Base-by-base conservation (phyloP, 1,140 invertebrate species). In the Bombus impatiens region DNA sequence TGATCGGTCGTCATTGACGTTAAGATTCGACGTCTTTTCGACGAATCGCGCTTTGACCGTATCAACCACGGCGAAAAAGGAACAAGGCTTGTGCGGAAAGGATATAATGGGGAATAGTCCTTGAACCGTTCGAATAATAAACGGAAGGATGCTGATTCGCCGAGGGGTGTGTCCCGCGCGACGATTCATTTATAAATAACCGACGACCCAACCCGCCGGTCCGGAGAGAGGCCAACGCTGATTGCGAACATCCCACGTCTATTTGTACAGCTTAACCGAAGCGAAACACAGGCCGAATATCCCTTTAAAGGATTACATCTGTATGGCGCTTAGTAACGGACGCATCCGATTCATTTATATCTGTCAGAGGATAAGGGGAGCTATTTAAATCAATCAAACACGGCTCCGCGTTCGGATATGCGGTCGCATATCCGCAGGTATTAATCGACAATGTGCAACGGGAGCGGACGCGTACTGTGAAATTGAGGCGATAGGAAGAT, bases 191-290 rank as follows among this genome's bases (percentile, higher is more conserved):
- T 93, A 90, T 91, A 92, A 93, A 93, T 93, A 90, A 90, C 86
- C 84, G 75, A 62, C 82, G 78, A 87, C 80, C 78, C 80, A 72
- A 83, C 79, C 86, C n/a, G 74, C 67, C 47, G 47, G 18, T 53
- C 18, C 47, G 47, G 32, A 77, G 87, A 91, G 88, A 87, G 84
- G 90, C 86, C 89, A 90, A 88, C 89, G 88, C 92, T 94, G 93
- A 94, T 94, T 94, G 93, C 92, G 90, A 93, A 91, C 92, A 93
- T 94, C 91, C 92, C 93, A 90, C 92, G 89, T 91, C 92, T 94
- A 94, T 95, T 95, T 95, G 92, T 94, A 94, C 91, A 93, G 93
- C 93, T 95, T 93, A 94, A 94, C 93, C 92, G 92, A 94, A 93
- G 86, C 93, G 92, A 94, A 93, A 94, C 92, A 92, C 88, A 92